Conservation (phyloP, 35 echinoderm and acorn worm species). For the Ptychodera flava region DNA sequence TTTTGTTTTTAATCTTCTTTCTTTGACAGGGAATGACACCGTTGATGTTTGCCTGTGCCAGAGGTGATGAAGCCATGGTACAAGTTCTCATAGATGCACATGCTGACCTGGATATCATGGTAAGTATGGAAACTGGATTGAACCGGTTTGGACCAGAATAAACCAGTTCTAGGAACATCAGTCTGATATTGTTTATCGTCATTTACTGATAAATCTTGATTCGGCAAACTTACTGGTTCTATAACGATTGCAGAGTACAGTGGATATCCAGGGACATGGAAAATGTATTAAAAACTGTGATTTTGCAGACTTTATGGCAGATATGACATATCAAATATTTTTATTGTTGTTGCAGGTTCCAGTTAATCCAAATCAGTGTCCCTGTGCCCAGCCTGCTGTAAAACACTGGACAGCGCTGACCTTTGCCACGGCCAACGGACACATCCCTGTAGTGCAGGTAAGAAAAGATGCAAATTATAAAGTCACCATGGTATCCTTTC, state of each 20-base stretch:
- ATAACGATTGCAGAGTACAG: no score
- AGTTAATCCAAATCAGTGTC: conserved; percentile 47
- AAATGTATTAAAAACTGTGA: no score
- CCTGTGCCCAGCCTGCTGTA: conserved; percentile 73
- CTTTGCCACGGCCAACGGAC: conserved; percentile 68
- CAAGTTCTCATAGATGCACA: conserved; percentile 49
- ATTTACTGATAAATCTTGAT: no score
- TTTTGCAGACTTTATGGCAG: no score
- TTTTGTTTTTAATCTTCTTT: background rate
- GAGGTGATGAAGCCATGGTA: conserved; percentile 95
- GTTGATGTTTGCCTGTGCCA: conserved; percentile 78
- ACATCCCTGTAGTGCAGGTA: conserved; percentile 72
- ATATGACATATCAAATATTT: no score
- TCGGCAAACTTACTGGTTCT: no score
- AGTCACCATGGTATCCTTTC: no score
- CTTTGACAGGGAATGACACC: conserved; percentile 59
- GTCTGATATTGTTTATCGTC: no score
- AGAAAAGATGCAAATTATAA: background rate
- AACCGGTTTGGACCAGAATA: no score
- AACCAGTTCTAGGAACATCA: no score
- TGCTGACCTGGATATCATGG: conserved; percentile 55
- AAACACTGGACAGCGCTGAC: conserved; percentile 95
- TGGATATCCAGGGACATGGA: no score
- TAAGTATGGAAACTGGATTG: conserved; percentile 58
- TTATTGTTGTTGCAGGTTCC: conserved; percentile 50